Conservation (phyloP, 2,888 invertebrate genomes). For the Monochamus alternatus region DNA sequence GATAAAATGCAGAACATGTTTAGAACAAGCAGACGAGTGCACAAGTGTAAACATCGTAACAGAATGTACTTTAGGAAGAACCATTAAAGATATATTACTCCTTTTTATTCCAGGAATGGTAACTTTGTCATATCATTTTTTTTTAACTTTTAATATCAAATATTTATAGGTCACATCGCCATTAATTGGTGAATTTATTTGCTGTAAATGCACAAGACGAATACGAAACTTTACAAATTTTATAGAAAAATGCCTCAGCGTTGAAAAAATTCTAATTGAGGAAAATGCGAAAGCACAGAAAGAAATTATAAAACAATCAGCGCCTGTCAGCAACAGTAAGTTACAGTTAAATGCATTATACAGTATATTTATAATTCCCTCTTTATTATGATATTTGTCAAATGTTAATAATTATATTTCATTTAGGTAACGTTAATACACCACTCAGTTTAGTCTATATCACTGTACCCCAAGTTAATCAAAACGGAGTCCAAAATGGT, state of each 20-base stretch:
- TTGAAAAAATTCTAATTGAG: conserved; percentile 41
- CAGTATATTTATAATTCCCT: no score
- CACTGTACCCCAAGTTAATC: not conserved
- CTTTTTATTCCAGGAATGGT: conserved; percentile 2
- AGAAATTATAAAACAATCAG: not conserved
- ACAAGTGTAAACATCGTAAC: not conserved
- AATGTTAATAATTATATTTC: not conserved
- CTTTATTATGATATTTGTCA: no score
- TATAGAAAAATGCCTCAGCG: conserved; percentile 5
- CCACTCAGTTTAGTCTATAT: not conserved
- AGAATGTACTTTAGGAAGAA: conserved; percentile 5
- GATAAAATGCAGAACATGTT: conserved; percentile 1
- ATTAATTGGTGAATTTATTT: conserved; percentile 11
- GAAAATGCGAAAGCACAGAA: conserved; percentile 39
- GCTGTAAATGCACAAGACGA: not conserved
- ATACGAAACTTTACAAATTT: conserved; percentile 24
- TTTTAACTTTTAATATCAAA: conserved; percentile 24
- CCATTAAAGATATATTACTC: not conserved
- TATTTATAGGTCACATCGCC: conserved; percentile 22
- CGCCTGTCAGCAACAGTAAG: no score
- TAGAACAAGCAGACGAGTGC: not conserved
- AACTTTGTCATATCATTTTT: not conserved
- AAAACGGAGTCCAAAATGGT: not conserved
- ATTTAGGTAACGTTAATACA: not conserved
- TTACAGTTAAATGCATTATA: no score